Base-by-base conservation (phyloP, 2,888 invertebrate genomes). In the Drosophila kambysellisi region DNA sequence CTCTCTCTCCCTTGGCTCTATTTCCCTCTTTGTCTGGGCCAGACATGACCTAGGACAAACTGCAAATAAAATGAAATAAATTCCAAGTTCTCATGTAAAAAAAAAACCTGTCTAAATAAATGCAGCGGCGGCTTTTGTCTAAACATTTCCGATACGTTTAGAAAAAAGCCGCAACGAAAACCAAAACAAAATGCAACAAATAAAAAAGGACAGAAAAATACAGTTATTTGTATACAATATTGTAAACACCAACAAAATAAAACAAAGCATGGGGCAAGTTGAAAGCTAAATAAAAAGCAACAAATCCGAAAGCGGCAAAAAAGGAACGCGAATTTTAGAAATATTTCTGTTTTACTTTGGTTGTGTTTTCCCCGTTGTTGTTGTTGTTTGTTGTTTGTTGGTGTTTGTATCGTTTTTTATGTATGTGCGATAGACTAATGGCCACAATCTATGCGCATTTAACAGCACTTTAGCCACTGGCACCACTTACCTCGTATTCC, bases 401-500 rank as follows among this genome's bases (percentile, higher is more conserved):
- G 30, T 39, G 25, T n/a, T 56, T 48, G 50, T 30, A 59, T 57
- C 35, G 52, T 70, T 77, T 68, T 46, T 63, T 59, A 37, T 77
- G 46, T 52, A 64, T 67, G 59, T 57, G 70, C 60, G 56, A 77
- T 71, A 73, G 74, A 83, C 58, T 71, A 74, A 87, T 83, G 62
- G 53, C 54, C 57, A 51, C 56, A 65, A 62, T 81, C 79, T 67
- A 73, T 64, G 79, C 62, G 17, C 82, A 73, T 69, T 79, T 75
- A 79, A 82, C 82, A 68, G 74, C 79, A 79, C 65, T 62, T 57
- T 53, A 69, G 41, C 41, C 62, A 56, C 76, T 53, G 50, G 66
- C 48, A 53, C 29, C 74, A 76, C 74, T 66, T 84, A 93, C 93
- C 93, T 93, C 93, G 83, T 93, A 93, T 87, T 93, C 93, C 91